phyloP scores from a whole-genome alignment of 2,113 vertebrate species.

The Burhinus bistriatus region DNA sequence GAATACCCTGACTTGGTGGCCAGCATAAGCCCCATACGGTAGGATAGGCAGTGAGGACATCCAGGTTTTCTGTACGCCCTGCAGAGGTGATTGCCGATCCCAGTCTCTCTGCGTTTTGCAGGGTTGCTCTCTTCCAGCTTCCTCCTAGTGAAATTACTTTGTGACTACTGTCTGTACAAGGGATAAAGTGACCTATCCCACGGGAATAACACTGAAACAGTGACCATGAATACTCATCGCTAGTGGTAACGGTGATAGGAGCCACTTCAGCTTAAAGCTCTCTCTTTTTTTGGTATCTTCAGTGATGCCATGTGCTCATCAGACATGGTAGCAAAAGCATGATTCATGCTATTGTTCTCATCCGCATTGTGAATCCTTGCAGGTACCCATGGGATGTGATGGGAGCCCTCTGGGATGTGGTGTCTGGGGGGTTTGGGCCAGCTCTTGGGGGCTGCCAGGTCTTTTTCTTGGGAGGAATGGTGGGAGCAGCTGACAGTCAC shows the following conservation, averaged over 20 bases:
- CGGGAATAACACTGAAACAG: not conserved
- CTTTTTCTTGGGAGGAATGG: not conserved
- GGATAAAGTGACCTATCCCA: not conserved
- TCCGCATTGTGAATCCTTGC: rapidly evolving
- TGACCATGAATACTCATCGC: not conserved
- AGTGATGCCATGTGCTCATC: not conserved
- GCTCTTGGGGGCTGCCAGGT: not conserved
- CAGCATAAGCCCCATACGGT: not conserved
- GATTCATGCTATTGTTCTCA: rapidly evolving
- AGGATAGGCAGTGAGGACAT: not conserved
- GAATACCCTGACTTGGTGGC: not conserved
- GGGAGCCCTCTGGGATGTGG: not conserved
- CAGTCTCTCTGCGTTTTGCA: not conserved
- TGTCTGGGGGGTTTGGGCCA: not conserved
- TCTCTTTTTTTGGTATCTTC: not conserved
- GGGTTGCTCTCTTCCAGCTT: not conserved
- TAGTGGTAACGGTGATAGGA: too few species aligned
- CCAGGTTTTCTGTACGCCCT: not conserved
- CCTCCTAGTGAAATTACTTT: not conserved
- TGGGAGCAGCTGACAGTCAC: not conserved
- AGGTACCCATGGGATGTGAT: not conserved
- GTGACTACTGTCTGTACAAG: rapidly evolving
- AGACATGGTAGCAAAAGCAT: rapidly evolving
- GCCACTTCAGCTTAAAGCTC: not conserved
- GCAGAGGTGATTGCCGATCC: not conserved